These are phyloP conservation scores for Ictalurus punctatus DNA, from an alignment of 2,113 vertebrate species.

Conservation along the genomic window DNA sequence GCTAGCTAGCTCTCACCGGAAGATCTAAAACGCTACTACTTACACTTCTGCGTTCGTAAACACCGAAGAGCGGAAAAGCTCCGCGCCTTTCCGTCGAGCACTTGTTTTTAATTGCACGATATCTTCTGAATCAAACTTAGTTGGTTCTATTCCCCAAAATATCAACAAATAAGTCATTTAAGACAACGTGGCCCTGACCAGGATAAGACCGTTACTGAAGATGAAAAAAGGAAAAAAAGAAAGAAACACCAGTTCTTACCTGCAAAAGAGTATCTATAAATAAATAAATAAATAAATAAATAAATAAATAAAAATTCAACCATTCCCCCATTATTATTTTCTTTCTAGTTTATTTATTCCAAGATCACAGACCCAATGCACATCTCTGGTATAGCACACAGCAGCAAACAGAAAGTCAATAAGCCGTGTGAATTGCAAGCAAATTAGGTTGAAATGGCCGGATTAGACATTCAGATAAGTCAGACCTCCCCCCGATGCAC, in stretches of 20 bases:
- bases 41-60: not conserved
- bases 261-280: not conserved
- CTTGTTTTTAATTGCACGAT: not conserved
- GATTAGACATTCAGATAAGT: constrained; percentile 54
- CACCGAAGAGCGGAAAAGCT: too few relatives aligned
- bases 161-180: too few relatives aligned
- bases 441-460: constrained; percentile 50
- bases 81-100: too few relatives aligned
- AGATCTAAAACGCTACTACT: not conserved
- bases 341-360: too few relatives aligned
- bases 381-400: not conserved
- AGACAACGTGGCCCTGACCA: too few relatives aligned
- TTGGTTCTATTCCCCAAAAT: not conserved
- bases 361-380: not conserved
- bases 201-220: too few relatives aligned
- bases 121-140: not conserved
- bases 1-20: not conserved
- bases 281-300: too few relatives aligned
- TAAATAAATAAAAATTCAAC: not conserved
- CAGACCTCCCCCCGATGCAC: constrained; percentile 23
- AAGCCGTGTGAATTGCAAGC: constrained; percentile 50
- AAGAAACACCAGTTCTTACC: not conserved
- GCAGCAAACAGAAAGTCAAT: constrained; percentile 46
- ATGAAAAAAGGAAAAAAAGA: too few relatives aligned
- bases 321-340: not conserved